Evolutionary conservation across 2,113 vertebrate genomes (phyloP), one percentile per base, ranked within the genome.

Genomic region (Laticauda colubrina): DNA sequence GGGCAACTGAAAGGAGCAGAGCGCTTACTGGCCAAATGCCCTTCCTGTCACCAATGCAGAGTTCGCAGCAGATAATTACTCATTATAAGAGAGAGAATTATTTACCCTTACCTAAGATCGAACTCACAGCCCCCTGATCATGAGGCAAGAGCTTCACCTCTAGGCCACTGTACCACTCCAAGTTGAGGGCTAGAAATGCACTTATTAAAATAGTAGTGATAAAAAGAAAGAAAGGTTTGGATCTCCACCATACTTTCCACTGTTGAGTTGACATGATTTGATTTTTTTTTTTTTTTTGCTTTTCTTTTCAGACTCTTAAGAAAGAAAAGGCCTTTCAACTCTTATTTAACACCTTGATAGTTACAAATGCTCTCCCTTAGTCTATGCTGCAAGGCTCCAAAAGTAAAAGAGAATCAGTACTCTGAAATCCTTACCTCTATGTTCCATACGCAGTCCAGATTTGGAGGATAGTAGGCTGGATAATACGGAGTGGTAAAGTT

Each of bases 401-500:
- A 85, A 48, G n/a, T 64, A 51, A n/a, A 24, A 53, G 14, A 20
- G 24, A 45, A 75, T 55, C 26, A 51, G 5, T 34, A 2, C 0
- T 5, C 2, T 1, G 5, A 1, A 0, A 5, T 90, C 8, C 97
- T 97, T 93, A 99, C 99, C 98, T 98, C 45, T 0, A 99, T 99
- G 4, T 94, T 93, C 99, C 99, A 99, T 0, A 96, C 94, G 26
- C 99, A 99, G 6, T 96, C 94, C 0, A 0, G 94, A n/a, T 88
- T 94, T 1, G 99, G 98, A 0, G 99, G 98, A 91, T 99, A 99
- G 96, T 98, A 98, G 23, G 98, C 98, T 0, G 99, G 99, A 91
- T 97, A 99, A 95, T 98, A 98, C 12, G 99, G 99, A 21, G 98
- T 98, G 2, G 92, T 96, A 87, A 99, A 98, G 0, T 0, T 96